A percentile compares a stretch with the other conserved stretches of the same genome.
These are phyloP conservation scores for Liasis olivaceus DNA, from an alignment of 2,797 vertebrate genomes.

Conservation along the genomic window DNA sequence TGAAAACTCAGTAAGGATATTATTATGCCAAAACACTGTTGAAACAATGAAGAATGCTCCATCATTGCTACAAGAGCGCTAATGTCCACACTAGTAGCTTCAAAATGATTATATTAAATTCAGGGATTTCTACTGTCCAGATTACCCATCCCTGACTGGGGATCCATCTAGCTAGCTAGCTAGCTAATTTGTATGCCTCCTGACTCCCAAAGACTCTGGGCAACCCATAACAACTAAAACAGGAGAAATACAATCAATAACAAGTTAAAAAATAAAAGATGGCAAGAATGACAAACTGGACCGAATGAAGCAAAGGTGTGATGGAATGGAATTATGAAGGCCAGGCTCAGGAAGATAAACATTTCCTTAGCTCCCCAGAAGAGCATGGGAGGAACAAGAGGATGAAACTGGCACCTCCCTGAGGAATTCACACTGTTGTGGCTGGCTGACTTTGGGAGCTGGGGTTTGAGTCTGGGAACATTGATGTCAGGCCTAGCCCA, in stretches of 20 bases:
- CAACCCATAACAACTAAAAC: background rate
- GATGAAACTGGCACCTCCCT: too few relatives aligned
- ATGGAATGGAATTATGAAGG: too few relatives aligned
- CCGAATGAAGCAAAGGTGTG: background rate
- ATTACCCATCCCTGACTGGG: background rate
- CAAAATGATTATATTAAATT: background rate
- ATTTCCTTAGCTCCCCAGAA: too few relatives aligned
- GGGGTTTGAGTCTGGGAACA: too few relatives aligned
- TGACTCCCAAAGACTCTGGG: background rate
- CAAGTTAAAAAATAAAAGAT: background rate
- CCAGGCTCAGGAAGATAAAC: too few relatives aligned
- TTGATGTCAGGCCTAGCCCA: too few relatives aligned
- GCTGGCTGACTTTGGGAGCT: too few relatives aligned
- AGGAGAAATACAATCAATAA: background rate
- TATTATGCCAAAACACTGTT: too few relatives aligned
- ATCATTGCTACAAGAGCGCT: background rate
- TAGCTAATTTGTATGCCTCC: background rate
- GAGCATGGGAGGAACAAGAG: too few relatives aligned
- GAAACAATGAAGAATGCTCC: background rate
- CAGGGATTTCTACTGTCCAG: background rate
- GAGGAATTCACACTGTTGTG: too few relatives aligned
- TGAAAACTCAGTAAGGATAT: background rate
- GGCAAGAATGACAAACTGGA: background rate
- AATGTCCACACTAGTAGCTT: background rate
- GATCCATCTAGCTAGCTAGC: background rate